phyloP scores from a whole-genome alignment of 23 tunicate genomes.

The Phallusia fumigata region DNA sequence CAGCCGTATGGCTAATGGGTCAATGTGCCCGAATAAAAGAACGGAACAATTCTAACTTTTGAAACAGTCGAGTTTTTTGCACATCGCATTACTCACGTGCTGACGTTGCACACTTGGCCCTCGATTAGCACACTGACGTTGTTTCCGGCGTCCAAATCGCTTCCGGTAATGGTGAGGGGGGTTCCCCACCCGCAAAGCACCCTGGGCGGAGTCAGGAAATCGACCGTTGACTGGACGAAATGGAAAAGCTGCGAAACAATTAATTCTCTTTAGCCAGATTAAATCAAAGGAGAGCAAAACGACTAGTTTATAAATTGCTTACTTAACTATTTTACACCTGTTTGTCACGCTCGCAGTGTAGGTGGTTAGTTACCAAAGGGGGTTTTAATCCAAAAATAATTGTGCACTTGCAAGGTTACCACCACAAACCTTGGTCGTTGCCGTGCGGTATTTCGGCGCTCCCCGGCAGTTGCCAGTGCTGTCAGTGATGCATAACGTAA shows the following conservation, averaged over 20 bases:
- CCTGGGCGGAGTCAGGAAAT: slow-evolving; percentile 23
- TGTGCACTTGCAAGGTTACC: too few species aligned
- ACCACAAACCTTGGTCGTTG: slow-evolving; percentile 7
- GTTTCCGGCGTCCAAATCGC: slow-evolving; percentile 66
- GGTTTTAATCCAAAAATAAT: too few species aligned
- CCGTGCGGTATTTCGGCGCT: background rate
- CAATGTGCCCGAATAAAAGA: too few species aligned
- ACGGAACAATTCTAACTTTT: background rate
- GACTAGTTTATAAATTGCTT: too few species aligned
- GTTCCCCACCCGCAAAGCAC: slow-evolving; percentile 64
- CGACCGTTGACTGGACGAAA: slow-evolving; percentile 48
- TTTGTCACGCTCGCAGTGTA: too few species aligned
- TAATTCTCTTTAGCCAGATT: too few species aligned
- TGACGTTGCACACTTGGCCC: slow-evolving; percentile 34
- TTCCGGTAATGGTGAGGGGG: slow-evolving; percentile 39
- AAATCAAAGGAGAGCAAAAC: too few species aligned
- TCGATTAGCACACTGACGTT: slow-evolving; percentile 36
- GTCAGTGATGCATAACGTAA: slow-evolving; percentile 18
- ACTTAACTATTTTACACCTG: too few species aligned
- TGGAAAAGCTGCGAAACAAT: slow-evolving; percentile 35
- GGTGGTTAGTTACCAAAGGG: too few species aligned
- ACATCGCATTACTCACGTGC: slow-evolving; percentile 37
- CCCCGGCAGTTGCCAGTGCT: background rate
- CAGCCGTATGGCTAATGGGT: too few species aligned
- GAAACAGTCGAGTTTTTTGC: background rate